phyloP scores from a whole-genome alignment of 2,113 vertebrate species.

The Pteropus alecto region DNA sequence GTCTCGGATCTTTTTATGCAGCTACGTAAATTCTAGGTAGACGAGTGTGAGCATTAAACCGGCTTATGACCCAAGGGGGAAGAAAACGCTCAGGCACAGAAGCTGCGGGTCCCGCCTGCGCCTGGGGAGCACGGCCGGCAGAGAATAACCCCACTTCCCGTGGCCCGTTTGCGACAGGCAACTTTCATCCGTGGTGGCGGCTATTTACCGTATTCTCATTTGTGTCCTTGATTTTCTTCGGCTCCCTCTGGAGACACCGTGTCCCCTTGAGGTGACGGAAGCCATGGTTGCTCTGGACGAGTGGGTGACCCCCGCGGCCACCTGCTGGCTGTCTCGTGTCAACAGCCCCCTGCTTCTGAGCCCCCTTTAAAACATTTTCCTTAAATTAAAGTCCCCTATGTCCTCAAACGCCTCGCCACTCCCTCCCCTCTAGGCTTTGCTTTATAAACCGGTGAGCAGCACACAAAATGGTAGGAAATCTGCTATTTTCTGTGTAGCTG shows the following conservation, averaged over 20 bases:
- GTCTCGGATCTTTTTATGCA: neutral
- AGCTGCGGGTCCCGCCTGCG: neutral
- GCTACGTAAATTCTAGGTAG: neutral
- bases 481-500: neutral
- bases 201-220: neutral
- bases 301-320: too few relatives aligned
- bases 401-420: neutral
- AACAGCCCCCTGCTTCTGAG: neutral
- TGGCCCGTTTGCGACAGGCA: neutral
- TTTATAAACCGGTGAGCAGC: neutral
- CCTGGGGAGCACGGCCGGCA: neutral
- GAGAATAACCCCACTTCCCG: neutral
- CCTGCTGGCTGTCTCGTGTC: neutral
- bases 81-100: neutral
- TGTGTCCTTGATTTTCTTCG: neutral
- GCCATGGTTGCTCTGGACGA: too few relatives aligned
- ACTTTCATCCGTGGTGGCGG: neutral
- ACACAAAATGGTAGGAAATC: neutral
- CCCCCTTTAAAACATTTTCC: neutral
- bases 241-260: neutral
- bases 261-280: too few relatives aligned
- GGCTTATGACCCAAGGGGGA: too few relatives aligned
- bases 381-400: neutral
- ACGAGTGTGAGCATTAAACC: too few relatives aligned
- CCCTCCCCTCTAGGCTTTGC: neutral